Evolutionary conservation across 2,888 invertebrate species (phyloP), one percentile per base, ranked within the genome.

Genomic region (Epinotia ramella): DNA sequence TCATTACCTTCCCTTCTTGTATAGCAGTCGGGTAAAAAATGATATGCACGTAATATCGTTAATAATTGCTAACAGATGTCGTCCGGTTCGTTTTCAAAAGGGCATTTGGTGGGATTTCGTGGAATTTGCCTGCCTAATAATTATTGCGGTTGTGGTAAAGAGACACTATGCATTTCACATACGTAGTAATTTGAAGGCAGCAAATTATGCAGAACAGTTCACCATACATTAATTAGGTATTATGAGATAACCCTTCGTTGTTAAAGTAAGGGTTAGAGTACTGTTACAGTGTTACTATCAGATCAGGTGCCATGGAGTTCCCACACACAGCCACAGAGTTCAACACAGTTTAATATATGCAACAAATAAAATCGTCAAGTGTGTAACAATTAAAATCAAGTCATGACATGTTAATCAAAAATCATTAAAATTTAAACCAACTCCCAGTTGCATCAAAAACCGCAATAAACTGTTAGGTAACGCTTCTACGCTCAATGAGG

Each of bases 1-100:
- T n/a, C 3, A 56, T 56, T 56, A 56, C 5, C 56, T 16, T 9
- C 62, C n/a, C 12, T 44, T 44, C 33, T 33, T 33, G 40, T 40
- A 18, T 63, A 40, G 11, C 4, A 12, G 44, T 7, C 11, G 11
- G 20, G n/a, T 44, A 40, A 5, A 20, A 57, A 33, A 67, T 33
- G 12, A 66, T 33, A 56, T 24, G 46, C 11, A 64, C 9, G 7
- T 53, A 63, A 28, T 16, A n/a, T 24, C 28, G 57, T 12, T 73
- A 59, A 73, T 73, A 59, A 73, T 73, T 65, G 46, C 33, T 40
- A 65, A 73, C 73, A 73, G 40, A 65, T 73, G 73, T 44, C 28
- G 65, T 6, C 57, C 18, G 72, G 59, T 56, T 56, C 53, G n/a
- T 18, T 44, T 56, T 57, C 16, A 73, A 59, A 73, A 28, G 65